Conservation (phyloP, 2,888 invertebrate genomes). For the Argynnis bischoffii region DNA sequence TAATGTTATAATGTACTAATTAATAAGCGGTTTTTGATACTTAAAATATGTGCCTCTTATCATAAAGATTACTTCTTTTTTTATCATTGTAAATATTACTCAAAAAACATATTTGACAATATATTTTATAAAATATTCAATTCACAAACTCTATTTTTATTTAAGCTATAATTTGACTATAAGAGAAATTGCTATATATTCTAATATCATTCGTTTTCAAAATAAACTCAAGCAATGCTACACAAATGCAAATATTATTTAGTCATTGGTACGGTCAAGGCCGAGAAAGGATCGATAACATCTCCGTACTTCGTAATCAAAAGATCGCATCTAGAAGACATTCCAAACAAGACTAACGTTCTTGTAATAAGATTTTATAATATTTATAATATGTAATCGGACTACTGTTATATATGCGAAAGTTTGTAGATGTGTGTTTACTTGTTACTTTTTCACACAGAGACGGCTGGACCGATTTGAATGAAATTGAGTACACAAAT, state of each 20-base stretch:
- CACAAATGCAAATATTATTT: neutral
- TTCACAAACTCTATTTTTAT: no score
- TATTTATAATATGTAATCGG: neutral
- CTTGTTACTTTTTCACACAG: no score
- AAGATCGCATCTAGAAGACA: neutral
- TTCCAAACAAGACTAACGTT: no score
- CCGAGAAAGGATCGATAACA: neutral
- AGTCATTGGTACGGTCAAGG: neutral
- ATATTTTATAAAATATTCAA: no score
- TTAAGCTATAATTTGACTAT: no score
- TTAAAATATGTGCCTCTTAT: no score
- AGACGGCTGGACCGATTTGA: neutral
- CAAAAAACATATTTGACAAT: no score
- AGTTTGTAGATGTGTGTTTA: no score
- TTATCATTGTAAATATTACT: no score
- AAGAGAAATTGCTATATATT: no score
- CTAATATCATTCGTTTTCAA: neutral
- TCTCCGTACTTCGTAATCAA: slow-evolving; percentile 4
- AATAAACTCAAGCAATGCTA: neutral
- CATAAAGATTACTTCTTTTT: no score
- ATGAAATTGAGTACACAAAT: neutral
- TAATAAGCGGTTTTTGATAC: no score
- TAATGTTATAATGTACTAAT: neutral
- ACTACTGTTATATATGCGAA: neutral
- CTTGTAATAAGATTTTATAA: neutral